Percentiles rank a stretch among this genome's conserved stretches.
Evolutionary conservation across 2,888 invertebrate species (phyloP).

Genomic region (Gymnosoma rotundatum): DNA sequence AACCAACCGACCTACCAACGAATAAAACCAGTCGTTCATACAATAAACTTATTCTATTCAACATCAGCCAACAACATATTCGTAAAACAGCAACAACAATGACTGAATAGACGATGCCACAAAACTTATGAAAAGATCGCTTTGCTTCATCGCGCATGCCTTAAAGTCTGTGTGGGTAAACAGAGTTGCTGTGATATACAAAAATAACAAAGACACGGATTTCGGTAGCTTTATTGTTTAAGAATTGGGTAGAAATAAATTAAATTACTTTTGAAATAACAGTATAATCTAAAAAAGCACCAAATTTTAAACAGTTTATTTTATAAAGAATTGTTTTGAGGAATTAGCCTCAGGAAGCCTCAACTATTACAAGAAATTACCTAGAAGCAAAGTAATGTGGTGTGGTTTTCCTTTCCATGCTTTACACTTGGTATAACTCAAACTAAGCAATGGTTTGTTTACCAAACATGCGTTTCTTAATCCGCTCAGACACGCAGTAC

Average conservation of each 20-base stretch:
- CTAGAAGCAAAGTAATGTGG: too few relatives aligned
- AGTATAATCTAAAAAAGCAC: too few relatives aligned
- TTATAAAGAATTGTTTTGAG: too few relatives aligned
- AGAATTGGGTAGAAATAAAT: background rate
- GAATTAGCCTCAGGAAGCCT: too few relatives aligned
- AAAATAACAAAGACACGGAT: background rate
- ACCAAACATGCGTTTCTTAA: too few relatives aligned
- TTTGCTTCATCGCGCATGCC: constrained; percentile 61
- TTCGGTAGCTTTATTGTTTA: background rate
- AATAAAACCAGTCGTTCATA: constrained; percentile 22
- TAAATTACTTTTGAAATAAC: too few relatives aligned
- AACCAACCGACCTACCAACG: background rate
- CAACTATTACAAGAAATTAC: too few relatives aligned
- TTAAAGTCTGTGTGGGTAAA: constrained; percentile 62
- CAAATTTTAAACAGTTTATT: too few relatives aligned
- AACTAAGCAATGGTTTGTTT: too few relatives aligned
- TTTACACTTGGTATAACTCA: too few relatives aligned
- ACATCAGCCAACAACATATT: constrained; percentile 18
- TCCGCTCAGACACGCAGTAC: too few relatives aligned
- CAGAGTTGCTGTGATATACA: constrained; percentile 24
- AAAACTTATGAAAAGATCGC: constrained; percentile 59
- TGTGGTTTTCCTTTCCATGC: too few relatives aligned
- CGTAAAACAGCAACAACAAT: constrained; percentile 7
- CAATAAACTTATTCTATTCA: constrained; percentile 57
- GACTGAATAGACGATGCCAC: constrained; percentile 53